Conservation (phyloP, 2,113 vertebrate genomes). For the Ovibos moschatus region DNA sequence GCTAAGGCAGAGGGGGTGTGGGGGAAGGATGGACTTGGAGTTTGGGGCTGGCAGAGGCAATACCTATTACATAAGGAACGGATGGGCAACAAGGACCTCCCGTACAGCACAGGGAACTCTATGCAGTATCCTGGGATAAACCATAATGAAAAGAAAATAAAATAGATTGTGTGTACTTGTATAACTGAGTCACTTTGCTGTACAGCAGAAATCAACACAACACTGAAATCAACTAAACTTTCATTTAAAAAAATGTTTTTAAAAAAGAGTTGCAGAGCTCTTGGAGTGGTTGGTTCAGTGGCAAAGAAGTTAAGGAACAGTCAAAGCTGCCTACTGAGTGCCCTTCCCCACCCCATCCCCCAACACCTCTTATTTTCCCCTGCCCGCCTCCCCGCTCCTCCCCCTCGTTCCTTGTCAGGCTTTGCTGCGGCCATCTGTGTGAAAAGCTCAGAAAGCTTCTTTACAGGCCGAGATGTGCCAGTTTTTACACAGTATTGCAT, state of each 20-base stretch:
- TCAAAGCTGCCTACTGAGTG: neutral
- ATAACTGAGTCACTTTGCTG: neutral
- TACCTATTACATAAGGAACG: rapidly evolving
- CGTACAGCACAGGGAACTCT: neutral
- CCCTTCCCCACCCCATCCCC: too few species aligned
- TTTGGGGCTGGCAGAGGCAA: neutral
- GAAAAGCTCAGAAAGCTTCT: neutral
- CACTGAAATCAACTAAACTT: neutral
- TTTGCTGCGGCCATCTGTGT: neutral
- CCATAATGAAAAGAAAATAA: neutral
- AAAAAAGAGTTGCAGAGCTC: neutral
- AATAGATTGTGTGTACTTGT: too few species aligned
- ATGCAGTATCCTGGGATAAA: neutral
- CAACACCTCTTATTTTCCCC: neutral
- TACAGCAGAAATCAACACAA: neutral
- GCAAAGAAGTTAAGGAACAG: neutral
- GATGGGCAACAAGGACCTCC: neutral
- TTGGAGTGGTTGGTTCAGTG: neutral
- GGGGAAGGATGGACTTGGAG: neutral
- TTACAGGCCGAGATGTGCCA: neutral
- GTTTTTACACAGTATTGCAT: neutral
- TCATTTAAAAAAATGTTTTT: neutral
- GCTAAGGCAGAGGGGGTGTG: neutral
- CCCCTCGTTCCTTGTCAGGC: neutral
- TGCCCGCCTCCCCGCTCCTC: too few species aligned